Base-by-base conservation (phyloP, 2,797 vertebrate species). In the Holocentrus rufus region DNA sequence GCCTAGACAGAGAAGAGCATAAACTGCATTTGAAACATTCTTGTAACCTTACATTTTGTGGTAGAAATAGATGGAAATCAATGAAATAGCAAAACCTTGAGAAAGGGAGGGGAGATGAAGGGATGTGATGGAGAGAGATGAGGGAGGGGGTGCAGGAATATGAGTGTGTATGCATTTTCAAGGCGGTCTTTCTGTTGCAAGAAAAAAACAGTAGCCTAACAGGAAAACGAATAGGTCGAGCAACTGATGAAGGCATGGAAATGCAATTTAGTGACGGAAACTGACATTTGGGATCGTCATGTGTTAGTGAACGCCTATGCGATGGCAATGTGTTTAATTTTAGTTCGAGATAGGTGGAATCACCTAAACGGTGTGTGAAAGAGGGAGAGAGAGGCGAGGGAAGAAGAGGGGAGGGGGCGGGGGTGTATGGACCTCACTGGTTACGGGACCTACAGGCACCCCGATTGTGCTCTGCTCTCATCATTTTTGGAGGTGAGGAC, bases 181-280 rank as follows among this genome's bases (percentile, higher is more conserved):
- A 94, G 92, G 93, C 93, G 93, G 92, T 93, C 93, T 94, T 93
- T 93, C 90, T 92, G 87, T 92, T 91, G 87, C 89, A 91, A 92
- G 85, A 88, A 90, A 53, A 82, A 83, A 87, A 84, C 82, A 85
- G 85, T 80, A 84, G 84, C 85, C 80, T 74, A 87, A 84, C 74
- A 90, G 88, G 86, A 86, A 90, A 91, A 81, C 80, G 86, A 89
- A 81, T 49, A 76, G 72, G 77, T 86, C 74, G 86, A 83, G 85
- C 87, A 65, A 18, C 85, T 80, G 88, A 87, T 90, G 88, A 81
- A 89, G 84, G 83, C 76, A 85, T 85, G 88, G 67, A 85, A 79
- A 79, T 80, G 80, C 78, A 58, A 54, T 82, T 69, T 53, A 76
- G 56, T 64, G 82, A 69, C 84, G 76, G 81, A 76, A 86, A 80